phyloP scores from a whole-genome alignment of 2,113 vertebrate species.

The Lagopus leucura region DNA sequence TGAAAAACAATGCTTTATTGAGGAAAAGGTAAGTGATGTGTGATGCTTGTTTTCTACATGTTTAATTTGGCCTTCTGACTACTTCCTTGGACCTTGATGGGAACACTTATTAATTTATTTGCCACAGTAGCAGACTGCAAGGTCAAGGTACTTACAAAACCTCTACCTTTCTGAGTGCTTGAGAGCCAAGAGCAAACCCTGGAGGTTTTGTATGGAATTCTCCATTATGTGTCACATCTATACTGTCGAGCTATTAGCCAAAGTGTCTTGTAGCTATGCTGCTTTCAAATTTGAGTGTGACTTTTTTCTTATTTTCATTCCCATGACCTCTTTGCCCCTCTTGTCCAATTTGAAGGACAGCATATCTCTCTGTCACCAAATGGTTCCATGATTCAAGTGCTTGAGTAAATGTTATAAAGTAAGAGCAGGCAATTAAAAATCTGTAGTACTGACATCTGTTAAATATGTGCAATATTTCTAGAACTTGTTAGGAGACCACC shows the following conservation, averaged over 20 bases:
- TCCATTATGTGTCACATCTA: not conserved
- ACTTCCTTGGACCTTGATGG: not conserved
- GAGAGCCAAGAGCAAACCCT: not conserved
- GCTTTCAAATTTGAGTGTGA: not conserved
- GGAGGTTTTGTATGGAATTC: not conserved
- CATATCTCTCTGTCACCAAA: slow-evolving; percentile 27
- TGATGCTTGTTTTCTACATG: not conserved
- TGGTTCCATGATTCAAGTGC: not conserved
- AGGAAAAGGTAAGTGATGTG: not conserved
- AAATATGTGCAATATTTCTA: slow-evolving; percentile 62
- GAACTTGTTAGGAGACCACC: slow-evolving; percentile 43
- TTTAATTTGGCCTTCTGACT: not conserved
- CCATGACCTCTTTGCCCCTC: not conserved
- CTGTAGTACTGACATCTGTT: slow-evolving; percentile 62
- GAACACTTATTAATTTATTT: not conserved
- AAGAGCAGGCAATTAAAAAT: slow-evolving; percentile 68
- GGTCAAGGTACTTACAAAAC: not conserved
- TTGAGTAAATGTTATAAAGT: slow-evolving; percentile 50
- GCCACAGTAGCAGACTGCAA: not conserved
- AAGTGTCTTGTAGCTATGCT: not conserved
- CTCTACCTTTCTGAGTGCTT: not conserved
- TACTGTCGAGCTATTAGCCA: not conserved
- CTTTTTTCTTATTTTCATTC: slow-evolving; percentile 16
- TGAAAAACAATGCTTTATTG: not conserved
- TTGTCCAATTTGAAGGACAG: slow-evolving; percentile 26